Conservation (phyloP, 2,113 vertebrate species). For the Ptychochromis oligacanthus region DNA sequence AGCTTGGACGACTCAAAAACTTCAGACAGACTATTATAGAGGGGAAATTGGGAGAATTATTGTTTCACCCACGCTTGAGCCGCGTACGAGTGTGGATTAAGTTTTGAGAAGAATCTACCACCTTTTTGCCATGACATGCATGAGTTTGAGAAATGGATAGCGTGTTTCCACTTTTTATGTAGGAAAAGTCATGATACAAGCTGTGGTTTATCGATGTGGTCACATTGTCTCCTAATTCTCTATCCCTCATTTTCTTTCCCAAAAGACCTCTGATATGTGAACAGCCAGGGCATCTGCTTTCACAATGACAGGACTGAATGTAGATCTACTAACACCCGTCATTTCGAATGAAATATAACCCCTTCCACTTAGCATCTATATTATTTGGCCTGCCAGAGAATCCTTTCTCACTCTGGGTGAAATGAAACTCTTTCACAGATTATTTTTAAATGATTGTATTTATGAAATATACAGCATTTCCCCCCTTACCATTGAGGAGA, state of each 20-base stretch:
- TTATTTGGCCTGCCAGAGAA: conserved; percentile 27
- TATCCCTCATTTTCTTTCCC: conserved; percentile 22
- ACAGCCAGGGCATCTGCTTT: conserved; percentile 13
- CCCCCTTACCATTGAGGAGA: background rate
- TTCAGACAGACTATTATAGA: conserved; percentile 50
- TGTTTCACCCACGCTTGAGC: conserved; percentile 6
- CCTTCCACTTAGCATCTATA: conserved; percentile 34
- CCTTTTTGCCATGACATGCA: conserved; percentile 1
- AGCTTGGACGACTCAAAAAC: conserved; percentile 48
- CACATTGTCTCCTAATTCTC: conserved; percentile 36
- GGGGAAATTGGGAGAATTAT: conserved; percentile 58
- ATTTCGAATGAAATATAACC: conserved; percentile 55
- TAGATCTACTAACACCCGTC: conserved; percentile 36
- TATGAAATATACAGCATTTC: background rate
- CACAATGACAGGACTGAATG: conserved; percentile 18
- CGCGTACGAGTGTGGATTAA: conserved; percentile 10
- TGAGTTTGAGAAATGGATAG: conserved; percentile 6
- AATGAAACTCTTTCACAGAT: conserved; percentile 6
- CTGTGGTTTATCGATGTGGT: conserved; percentile 47
- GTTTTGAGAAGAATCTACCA: conserved; percentile 21
- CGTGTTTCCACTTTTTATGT: conserved; percentile 17
- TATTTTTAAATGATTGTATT: background rate
- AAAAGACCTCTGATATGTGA: conserved; percentile 35
- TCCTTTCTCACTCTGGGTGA: conserved; percentile 29
- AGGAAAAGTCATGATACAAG: conserved; percentile 29